These are phyloP conservation scores for Eupithecia exiguata DNA, from an alignment of 2,888 invertebrate species.

Conservation along the genomic window DNA sequence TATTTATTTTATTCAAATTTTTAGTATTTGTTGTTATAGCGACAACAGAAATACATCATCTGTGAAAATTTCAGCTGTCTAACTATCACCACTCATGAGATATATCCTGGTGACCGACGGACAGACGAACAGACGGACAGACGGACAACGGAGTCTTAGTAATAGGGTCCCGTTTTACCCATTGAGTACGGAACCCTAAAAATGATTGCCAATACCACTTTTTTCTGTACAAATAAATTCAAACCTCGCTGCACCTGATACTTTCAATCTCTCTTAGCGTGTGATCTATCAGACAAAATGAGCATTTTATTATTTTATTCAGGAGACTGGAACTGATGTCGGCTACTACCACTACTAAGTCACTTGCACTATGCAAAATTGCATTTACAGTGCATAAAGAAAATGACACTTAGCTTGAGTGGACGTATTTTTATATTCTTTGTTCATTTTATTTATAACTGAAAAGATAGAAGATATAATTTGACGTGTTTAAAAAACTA, in stretches of 20 bases:
- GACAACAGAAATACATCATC: too few species aligned
- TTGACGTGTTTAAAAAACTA: too few species aligned
- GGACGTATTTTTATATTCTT: conserved; percentile 6
- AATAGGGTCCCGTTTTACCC: too few species aligned
- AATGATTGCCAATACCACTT: neutral
- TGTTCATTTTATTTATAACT: neutral
- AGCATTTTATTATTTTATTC: conserved; percentile 40
- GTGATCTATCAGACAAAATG: conserved; percentile 43
- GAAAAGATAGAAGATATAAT: neutral
- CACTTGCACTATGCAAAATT: conserved; percentile 33
- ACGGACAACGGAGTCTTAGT: too few species aligned
- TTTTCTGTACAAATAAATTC: neutral
- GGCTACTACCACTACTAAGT: conserved; percentile 12
- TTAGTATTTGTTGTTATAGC: too few species aligned
- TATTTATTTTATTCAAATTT: too few species aligned
- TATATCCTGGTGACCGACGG: too few species aligned
- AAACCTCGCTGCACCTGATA: neutral
- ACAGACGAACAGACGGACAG: too few species aligned
- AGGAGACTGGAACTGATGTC: conserved; percentile 30
- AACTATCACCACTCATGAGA: too few species aligned
- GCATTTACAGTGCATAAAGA: conserved; percentile 21
- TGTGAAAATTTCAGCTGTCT: too few species aligned
- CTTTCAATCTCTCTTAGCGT: conserved; percentile 33
- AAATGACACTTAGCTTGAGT: conserved; percentile 27
- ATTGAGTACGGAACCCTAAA: too few species aligned